Conservation (phyloP, 2,888 invertebrate species). For the Microctonus aethiopoides region DNA sequence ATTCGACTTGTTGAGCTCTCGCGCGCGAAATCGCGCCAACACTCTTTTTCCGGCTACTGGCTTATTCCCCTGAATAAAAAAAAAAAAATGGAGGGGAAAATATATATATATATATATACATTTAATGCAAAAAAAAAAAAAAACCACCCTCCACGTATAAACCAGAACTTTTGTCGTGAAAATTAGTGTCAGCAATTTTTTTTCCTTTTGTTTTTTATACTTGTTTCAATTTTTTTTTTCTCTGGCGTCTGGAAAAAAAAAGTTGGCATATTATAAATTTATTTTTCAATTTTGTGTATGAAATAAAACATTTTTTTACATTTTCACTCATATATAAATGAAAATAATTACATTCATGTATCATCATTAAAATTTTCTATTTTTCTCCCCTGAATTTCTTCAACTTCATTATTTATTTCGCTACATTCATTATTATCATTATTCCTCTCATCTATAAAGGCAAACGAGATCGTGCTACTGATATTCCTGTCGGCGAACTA, state of each 20-base stretch:
- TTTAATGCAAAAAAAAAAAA: constrained; percentile 33
- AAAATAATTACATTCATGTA: neutral
- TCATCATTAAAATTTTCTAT: neutral
- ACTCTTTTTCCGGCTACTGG: constrained; percentile 34
- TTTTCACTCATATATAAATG: neutral
- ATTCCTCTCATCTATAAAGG: neutral
- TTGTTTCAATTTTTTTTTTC: neutral
- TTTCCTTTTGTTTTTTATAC: neutral
- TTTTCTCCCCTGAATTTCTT: neutral
- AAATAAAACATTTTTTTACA: neutral
- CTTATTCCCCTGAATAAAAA: constrained; percentile 23
- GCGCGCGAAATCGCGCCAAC: constrained; percentile 42
- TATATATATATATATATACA: constrained; percentile 33
- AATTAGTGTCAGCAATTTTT: constrained; percentile 21
- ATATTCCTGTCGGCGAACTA: constrained; percentile 12
- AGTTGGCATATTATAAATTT: neutral
- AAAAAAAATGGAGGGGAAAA: constrained; percentile 35
- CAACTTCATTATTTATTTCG: neutral
- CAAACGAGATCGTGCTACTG: constrained; percentile 36
- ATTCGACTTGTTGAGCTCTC: constrained; percentile 66
- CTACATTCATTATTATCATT: neutral
- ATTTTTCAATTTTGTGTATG: neutral
- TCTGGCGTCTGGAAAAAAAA: neutral
- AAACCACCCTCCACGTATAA: constrained; percentile 30
- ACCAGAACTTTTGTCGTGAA: constrained; percentile 19